Base-by-base conservation (phyloP, 1,140 invertebrate species). In the Agraylea sexmaculata region DNA sequence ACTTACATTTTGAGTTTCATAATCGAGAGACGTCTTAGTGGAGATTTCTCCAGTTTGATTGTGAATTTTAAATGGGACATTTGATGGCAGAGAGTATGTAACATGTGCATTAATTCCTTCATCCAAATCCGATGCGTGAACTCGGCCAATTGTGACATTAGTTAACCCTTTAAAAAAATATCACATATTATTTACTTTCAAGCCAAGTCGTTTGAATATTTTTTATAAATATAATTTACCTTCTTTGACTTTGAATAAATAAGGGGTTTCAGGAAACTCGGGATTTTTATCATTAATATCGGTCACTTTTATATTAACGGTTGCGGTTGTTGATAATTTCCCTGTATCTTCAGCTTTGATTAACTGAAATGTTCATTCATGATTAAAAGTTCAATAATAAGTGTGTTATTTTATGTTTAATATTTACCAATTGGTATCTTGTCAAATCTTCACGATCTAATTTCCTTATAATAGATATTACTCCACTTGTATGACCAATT, bases 281-380 rank as follows among this genome's bases (percentile, higher is more conserved):
- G 81, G 83, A 62, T 83, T 89, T 46, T 89, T 87, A 51, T 92
- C 87, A 52, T 92, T 91, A 23, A 89, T 87, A 53, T 91, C 88
- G 1, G 83, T 86, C 0, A 93, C 82, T 54, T 80, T 82, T 13
- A 93, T 85, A 52, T 88, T 87, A 0, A 91, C 80, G 1, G 80
- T 87, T 0, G 83, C 80, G 1, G 80, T 86, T 44, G 77, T 84
- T 1, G 77, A 79, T 18, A 91, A 59, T 23, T 83, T 85, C 10
- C 83, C 86, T 12, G 78, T 75, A 58, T 93, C 87, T 58, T 87
- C 84, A 0, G 87, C 87, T 66, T 77, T 82, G 17, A 92, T 75
- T 42, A 83, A 66, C 80, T 83, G 54, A 33, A 62, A 57, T 30
- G 29, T 28, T 20, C 25, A 37, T 37, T 12, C 15, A 37, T 37